phyloP scores from a whole-genome alignment of 2,113 vertebrate genomes.

The Macheiramphus alcinus region DNA sequence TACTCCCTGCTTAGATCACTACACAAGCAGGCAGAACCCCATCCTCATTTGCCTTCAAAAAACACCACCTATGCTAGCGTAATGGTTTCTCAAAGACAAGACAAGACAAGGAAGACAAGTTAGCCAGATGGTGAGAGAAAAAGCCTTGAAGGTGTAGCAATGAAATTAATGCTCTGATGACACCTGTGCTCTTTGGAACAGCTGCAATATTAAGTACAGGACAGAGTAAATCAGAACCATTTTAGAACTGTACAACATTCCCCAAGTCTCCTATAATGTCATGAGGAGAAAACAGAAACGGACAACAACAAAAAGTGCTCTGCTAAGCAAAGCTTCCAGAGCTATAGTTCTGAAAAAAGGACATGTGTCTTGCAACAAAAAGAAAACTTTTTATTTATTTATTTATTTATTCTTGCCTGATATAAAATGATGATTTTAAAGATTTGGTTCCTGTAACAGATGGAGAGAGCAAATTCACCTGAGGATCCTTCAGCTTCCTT shows the following conservation, averaged over 20 bases:
- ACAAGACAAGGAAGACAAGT: background rate
- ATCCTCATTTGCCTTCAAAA: background rate
- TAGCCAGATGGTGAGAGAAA: background rate
- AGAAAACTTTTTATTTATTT: background rate
- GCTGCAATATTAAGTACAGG: background rate
- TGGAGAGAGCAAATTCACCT: background rate
- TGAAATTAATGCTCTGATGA: background rate
- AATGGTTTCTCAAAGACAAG: background rate
- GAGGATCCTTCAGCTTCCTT: background rate
- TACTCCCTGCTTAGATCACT: background rate
- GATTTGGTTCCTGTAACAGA: background rate
- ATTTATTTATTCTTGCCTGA: background rate
- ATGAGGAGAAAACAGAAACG: background rate
- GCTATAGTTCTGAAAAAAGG: background rate
- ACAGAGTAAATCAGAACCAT: background rate
- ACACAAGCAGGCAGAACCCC: background rate
- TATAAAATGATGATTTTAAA: background rate
- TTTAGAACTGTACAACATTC: background rate
- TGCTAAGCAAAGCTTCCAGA: background rate
- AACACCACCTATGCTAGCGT: accelerated
- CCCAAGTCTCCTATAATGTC: background rate
- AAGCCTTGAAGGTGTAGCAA: background rate
- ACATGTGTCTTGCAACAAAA: background rate
- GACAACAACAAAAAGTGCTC: background rate
- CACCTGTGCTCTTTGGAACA: background rate